These are phyloP conservation scores for Murina feae DNA, from an alignment of 2,113 vertebrate genomes.

Conservation along the genomic window DNA sequence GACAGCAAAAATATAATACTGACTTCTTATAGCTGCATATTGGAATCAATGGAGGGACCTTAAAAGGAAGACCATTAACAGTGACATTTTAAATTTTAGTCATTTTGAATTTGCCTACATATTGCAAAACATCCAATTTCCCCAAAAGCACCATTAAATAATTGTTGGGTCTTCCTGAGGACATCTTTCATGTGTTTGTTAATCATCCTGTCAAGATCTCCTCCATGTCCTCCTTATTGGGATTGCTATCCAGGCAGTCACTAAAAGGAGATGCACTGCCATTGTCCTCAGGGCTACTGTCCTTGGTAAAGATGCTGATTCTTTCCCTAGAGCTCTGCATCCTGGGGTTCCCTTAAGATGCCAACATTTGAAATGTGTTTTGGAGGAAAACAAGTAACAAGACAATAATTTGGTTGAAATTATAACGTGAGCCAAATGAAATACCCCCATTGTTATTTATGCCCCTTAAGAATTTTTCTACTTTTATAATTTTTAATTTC, in stretches of 20 bases:
- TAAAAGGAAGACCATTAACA: background rate
- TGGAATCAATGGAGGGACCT: background rate
- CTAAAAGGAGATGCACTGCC: background rate
- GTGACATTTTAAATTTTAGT: background rate
- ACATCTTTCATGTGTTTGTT: background rate
- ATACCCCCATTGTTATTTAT: background rate
- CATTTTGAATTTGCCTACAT: background rate
- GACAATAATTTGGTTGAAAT: background rate
- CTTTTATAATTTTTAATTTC: slow-evolving; percentile 32
- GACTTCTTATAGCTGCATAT: background rate
- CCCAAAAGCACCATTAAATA: background rate
- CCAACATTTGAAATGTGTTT: background rate
- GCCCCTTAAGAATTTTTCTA: background rate
- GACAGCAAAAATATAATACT: background rate
- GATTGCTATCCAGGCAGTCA: background rate
- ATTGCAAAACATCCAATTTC: background rate
- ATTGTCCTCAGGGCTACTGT: background rate
- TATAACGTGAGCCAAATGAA: background rate
- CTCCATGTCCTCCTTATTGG: background rate
- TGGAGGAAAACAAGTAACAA: background rate
- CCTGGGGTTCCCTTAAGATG: background rate
- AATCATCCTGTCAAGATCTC: background rate
- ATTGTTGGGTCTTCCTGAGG: background rate
- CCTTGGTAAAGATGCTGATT: background rate
- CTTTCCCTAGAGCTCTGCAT: background rate